Evolutionary conservation across 2,113 vertebrate species (phyloP).

Genomic region (Ctenomys sociabilis): DNA sequence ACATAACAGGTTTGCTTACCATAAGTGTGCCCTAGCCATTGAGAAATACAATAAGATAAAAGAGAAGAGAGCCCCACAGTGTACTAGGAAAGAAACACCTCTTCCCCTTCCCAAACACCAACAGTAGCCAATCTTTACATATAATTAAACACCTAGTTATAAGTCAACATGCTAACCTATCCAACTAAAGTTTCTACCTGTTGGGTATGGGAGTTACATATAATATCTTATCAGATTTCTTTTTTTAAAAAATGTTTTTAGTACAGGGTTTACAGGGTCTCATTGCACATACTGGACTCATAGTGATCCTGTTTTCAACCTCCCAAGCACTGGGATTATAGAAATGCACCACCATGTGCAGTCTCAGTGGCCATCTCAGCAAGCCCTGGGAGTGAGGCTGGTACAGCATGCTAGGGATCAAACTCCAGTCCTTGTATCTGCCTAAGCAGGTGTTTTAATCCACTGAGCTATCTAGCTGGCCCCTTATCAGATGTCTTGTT

Average conservation of each 20-base stretch:
- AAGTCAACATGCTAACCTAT: constrained; percentile 45
- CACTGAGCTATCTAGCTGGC: too few relatives aligned
- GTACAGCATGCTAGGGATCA: too few relatives aligned
- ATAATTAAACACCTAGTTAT: constrained; percentile 33
- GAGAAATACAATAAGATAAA: constrained; percentile 20
- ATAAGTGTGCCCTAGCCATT: not conserved
- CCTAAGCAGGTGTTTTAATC: too few relatives aligned
- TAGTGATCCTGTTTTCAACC: too few relatives aligned
- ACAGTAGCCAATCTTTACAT: constrained; percentile 11
- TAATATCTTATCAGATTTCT: constrained; percentile 48
- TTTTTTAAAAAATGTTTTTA: not conserved
- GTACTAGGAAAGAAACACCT: not conserved
- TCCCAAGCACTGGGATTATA: too few relatives aligned
- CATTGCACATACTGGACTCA: too few relatives aligned
- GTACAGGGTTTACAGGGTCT: too few relatives aligned
- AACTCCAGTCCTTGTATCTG: too few relatives aligned
- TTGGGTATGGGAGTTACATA: not conserved
- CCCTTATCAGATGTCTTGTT: constrained; percentile 29
- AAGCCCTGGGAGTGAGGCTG: too few relatives aligned
- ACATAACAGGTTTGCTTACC: not conserved
- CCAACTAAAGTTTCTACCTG: not conserved
- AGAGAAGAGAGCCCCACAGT: not conserved
- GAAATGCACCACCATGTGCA: too few relatives aligned
- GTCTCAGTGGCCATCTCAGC: too few relatives aligned
- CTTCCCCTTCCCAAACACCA: not conserved